These are phyloP conservation scores for Microctonus hyperodae DNA, from an alignment of 2,888 invertebrate species.

Conservation along the genomic window DNA sequence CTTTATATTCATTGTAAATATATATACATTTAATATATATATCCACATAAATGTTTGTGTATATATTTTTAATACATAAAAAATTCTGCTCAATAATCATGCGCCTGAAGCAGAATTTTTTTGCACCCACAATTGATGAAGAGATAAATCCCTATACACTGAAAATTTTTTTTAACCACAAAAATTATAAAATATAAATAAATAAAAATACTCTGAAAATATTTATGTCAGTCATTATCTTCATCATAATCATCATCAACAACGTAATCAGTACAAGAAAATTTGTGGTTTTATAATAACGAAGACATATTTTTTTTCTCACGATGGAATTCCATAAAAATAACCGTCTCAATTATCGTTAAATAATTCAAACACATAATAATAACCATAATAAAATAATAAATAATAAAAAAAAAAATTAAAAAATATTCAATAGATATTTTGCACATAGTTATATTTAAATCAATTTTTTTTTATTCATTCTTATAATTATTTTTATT, in stretches of 20 bases:
- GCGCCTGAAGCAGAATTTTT: neutral
- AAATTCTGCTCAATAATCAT: neutral
- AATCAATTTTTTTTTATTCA: too few relatives aligned
- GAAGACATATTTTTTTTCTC: neutral
- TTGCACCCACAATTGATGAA: slow-evolving; percentile 1
- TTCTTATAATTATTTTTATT: neutral
- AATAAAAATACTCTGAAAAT: neutral
- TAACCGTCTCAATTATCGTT: neutral
- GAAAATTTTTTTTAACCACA: neutral
- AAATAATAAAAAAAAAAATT: too few relatives aligned
- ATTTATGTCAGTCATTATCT: too few relatives aligned
- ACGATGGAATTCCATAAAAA: neutral
- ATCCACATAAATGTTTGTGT: too few relatives aligned
- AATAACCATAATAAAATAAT: neutral
- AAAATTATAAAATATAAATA: neutral
- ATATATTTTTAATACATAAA: neutral
- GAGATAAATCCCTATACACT: neutral
- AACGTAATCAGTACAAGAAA: neutral
- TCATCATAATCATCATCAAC: too few relatives aligned
- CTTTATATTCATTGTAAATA: neutral
- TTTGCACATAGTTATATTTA: too few relatives aligned
- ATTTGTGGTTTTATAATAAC: neutral
- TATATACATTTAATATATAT: neutral
- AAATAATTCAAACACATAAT: neutral
- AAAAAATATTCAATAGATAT: too few relatives aligned